Evolutionary conservation across 2,888 invertebrate genomes (phyloP).

Genomic region (Zootermopsis nevadensis): DNA sequence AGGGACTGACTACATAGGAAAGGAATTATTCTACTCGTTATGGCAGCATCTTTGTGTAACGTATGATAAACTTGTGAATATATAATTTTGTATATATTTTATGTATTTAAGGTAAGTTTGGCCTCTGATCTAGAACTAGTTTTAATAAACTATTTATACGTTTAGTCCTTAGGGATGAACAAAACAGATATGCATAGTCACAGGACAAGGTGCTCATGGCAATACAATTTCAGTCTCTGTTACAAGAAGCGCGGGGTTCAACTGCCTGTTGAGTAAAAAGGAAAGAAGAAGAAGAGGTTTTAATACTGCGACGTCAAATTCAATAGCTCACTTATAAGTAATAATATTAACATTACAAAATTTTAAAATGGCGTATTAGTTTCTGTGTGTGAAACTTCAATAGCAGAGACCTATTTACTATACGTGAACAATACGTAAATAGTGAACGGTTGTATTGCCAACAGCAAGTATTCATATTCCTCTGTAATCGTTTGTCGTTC

Average conservation of each 20-base stretch:
- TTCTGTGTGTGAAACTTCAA: background rate
- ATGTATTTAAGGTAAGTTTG: background rate
- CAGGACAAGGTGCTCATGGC: constrained; percentile 24
- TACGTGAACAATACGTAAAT: too few relatives aligned
- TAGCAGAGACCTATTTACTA: background rate
- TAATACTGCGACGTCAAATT: background rate
- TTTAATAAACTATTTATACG: background rate
- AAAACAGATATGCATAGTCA: constrained; percentile 48
- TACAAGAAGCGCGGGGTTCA: background rate
- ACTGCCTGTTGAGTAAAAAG: background rate
- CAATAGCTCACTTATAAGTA: background rate
- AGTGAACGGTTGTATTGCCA: constrained; percentile 16
- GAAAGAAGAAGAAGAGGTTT: background rate
- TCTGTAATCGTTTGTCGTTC: constrained; percentile 18
- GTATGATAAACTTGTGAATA: background rate
- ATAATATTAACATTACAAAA: background rate
- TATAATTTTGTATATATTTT: background rate
- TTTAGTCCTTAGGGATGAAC: constrained; percentile 39
- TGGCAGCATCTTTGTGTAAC: constrained; percentile 4
- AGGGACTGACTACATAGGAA: background rate
- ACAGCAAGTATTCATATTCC: constrained; percentile 14
- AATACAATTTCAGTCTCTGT: constrained; percentile 11
- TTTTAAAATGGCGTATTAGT: background rate
- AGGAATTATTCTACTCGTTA: background rate
- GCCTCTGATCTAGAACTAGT: background rate